Evolutionary conservation across 2,888 invertebrate species (phyloP).

Genomic region (Muschampia plurimacula): DNA sequence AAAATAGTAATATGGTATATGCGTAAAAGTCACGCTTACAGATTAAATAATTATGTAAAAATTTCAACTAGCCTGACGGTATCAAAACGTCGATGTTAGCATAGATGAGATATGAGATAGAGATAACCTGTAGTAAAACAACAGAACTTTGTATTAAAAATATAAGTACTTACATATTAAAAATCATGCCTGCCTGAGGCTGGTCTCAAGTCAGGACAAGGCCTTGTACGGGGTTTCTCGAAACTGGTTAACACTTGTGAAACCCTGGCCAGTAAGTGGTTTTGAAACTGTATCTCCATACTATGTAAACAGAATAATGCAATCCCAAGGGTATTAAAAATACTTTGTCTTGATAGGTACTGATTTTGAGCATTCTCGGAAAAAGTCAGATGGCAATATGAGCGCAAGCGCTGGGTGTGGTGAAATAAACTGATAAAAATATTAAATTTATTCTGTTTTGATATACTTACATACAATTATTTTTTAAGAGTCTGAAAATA

Average conservation of each 20-base stretch:
- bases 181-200: conserved; percentile 2
- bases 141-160: no score
- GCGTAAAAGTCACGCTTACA: no score
- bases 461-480: no score
- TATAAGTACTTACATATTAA: not conserved
- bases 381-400: not conserved
- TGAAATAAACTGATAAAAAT: not conserved
- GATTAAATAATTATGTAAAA: no score
- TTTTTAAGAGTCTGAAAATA: no score
- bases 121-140: no score
- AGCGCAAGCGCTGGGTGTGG: not conserved
- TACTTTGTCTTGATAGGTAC: conserved; percentile 22
- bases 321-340: conserved; percentile 27
- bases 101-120: no score
- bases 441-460: not conserved
- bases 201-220: conserved; percentile 17
- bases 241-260: conserved; percentile 40
- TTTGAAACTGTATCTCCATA: conserved; percentile 39
- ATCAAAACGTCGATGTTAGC: no score
- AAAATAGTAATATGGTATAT: no score
- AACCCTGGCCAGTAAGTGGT: conserved; percentile 33
- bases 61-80: no score
- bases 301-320: conserved; percentile 34
- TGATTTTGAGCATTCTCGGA: not conserved
- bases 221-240: conserved; percentile 41